Conservation (phyloP, 2,797 vertebrate species). For the Rhadinocentrus ornatus region DNA sequence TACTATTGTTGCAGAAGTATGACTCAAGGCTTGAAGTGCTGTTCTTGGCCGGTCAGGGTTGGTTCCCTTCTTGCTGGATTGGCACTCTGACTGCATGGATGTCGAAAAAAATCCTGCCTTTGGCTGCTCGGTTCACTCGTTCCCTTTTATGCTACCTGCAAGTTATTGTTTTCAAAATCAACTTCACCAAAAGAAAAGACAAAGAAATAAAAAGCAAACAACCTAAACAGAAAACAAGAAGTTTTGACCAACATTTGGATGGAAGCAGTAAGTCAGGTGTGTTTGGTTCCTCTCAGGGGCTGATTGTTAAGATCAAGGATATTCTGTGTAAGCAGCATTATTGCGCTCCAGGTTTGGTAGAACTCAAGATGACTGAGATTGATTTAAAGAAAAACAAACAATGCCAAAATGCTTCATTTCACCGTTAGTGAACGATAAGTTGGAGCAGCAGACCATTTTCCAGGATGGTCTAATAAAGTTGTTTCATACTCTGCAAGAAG, state of each 20-base stretch:
- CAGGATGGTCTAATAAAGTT: neutral
- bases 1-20: conserved; percentile 25
- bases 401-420: neutral
- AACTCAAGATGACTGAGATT: neutral
- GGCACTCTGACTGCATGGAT: neutral
- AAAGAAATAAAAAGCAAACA: neutral
- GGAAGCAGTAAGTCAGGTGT: neutral
- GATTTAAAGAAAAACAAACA: neutral
- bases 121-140: neutral
- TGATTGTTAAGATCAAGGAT: neutral
- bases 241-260: neutral
- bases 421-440: neutral
- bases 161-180: neutral
- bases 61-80: conserved; percentile 7
- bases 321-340: neutral
- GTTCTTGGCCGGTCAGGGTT: neutral
- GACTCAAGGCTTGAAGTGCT: conserved; percentile 9
- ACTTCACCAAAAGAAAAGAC: neutral
- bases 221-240: neutral
- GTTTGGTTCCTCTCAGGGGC: neutral
- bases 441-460: neutral
- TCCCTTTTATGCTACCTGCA: neutral
- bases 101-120: neutral
- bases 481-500: too few species aligned
- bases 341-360: neutral